Evolutionary conservation across 2,113 vertebrate genomes (phyloP).

Genomic region (Acinonyx jubatus): DNA sequence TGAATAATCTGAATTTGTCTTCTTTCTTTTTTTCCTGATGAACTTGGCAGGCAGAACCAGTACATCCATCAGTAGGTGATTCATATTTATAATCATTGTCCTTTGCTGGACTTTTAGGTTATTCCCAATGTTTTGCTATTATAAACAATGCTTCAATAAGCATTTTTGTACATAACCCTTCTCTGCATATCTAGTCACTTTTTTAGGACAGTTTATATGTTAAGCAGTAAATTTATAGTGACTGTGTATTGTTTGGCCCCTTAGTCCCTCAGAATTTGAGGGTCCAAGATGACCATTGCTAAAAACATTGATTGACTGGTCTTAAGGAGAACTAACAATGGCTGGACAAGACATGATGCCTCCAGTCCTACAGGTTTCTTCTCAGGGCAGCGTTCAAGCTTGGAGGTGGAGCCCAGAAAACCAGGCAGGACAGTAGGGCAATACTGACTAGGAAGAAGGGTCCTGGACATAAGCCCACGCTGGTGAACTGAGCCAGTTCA

Average conservation of each 20-base stretch:
- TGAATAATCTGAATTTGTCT: not conserved
- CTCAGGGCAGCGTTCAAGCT: not conserved
- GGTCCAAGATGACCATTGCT: not conserved
- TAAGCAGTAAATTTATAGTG: not conserved
- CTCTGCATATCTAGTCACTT: not conserved
- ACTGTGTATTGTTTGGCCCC: not conserved
- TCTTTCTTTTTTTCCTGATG: not conserved
- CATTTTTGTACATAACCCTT: not conserved
- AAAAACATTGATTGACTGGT: not conserved
- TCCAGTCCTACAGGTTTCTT: not conserved
- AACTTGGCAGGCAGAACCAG: not conserved
- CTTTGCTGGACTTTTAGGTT: slow-evolving; percentile 58
- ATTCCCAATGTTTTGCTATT: slow-evolving; percentile 49
- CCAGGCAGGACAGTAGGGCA: not conserved
- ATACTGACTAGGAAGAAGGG: not conserved
- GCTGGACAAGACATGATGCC: not conserved
- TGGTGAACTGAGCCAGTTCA: not conserved
- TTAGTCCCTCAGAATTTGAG: not conserved
- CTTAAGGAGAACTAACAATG: not conserved
- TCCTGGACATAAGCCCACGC: not conserved
- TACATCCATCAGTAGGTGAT: not conserved
- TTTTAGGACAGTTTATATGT: not conserved
- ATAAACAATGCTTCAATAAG: not conserved
- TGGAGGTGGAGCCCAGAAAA: not conserved
- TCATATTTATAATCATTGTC: slow-evolving; percentile 52